Conservation (phyloP, 2,888 invertebrate species). For the Noctua janthina region DNA sequence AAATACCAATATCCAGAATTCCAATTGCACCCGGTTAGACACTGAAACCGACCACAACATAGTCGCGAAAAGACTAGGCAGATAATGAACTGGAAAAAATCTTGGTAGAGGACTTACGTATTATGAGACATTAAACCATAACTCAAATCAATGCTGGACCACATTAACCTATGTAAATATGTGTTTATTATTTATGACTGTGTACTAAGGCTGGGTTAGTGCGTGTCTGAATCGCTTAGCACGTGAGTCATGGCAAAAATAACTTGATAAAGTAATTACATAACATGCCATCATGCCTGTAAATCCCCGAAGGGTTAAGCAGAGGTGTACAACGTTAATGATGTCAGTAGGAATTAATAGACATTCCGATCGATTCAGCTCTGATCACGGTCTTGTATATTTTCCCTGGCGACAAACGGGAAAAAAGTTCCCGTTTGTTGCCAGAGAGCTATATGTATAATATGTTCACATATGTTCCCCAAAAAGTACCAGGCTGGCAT, state of each 20-base stretch:
- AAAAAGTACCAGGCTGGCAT: too few species aligned
- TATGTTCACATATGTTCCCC: too few species aligned
- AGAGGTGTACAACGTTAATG: neutral
- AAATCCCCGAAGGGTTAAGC: neutral
- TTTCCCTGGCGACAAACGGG: too few species aligned
- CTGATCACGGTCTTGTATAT: too few species aligned
- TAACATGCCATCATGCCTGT: neutral
- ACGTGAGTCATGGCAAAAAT: slow-evolving; percentile 36
- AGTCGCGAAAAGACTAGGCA: neutral
- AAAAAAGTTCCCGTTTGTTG: too few species aligned
- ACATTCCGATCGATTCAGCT: too few species aligned
- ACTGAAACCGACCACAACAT: neutral
- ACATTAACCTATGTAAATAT: slow-evolving; percentile 22
- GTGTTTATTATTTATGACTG: slow-evolving; percentile 25
- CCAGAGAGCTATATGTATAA: too few species aligned
- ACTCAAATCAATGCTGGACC: slow-evolving; percentile 3
- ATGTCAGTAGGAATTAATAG: too few species aligned
- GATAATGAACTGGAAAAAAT: neutral
- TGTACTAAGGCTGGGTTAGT: slow-evolving; percentile 19
- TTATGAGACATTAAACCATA: neutral
- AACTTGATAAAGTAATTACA: neutral
- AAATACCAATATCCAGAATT: neutral
- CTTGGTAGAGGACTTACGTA: neutral
- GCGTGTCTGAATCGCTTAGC: slow-evolving; percentile 41
- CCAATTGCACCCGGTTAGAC: neutral